Conservation (phyloP, 2,113 vertebrate species). For the Genyomyrus donnyi region DNA sequence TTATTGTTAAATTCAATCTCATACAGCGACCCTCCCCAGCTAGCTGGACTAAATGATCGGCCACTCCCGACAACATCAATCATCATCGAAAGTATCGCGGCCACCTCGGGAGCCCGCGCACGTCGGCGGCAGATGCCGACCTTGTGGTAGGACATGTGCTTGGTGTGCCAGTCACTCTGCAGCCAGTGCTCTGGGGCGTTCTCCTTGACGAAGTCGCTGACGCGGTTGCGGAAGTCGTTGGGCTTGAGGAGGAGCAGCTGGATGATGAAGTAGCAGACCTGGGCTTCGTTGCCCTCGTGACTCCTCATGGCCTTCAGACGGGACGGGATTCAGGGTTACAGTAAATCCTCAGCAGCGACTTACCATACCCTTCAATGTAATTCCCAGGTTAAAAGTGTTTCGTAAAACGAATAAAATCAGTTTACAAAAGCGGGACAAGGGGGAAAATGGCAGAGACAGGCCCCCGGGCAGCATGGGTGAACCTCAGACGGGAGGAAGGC, state of each 20-base stretch:
- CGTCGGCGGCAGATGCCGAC: slow-evolving; percentile 32
- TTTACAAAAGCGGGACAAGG: neutral
- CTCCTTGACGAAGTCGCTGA: slow-evolving; percentile 97
- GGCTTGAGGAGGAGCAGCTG: slow-evolving; percentile 93
- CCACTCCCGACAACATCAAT: neutral
- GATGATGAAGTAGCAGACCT: slow-evolving; percentile 99
- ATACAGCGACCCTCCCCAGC: neutral
- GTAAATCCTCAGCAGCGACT: neutral
- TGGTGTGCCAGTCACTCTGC: slow-evolving; percentile 98
- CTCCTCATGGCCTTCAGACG: slow-evolving; percentile 86
- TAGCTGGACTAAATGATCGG: neutral
- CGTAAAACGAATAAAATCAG: neutral
- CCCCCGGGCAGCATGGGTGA: neutral
- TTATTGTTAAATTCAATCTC: neutral
- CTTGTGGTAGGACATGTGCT: slow-evolving; percentile 98
- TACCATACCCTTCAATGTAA: neutral
- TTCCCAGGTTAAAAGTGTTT: neutral
- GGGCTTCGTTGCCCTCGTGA: slow-evolving; percentile 96
- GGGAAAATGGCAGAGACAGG: neutral
- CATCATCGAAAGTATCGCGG: neutral
- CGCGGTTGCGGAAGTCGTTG: slow-evolving; percentile 94
- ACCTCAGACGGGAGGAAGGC: neutral
- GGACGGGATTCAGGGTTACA: neutral
- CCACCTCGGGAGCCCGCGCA: neutral
- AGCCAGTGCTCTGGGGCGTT: slow-evolving; percentile 98